phyloP scores from a whole-genome alignment of 1,140 invertebrate genomes.

The Pentalonia nigronervosa region DNA sequence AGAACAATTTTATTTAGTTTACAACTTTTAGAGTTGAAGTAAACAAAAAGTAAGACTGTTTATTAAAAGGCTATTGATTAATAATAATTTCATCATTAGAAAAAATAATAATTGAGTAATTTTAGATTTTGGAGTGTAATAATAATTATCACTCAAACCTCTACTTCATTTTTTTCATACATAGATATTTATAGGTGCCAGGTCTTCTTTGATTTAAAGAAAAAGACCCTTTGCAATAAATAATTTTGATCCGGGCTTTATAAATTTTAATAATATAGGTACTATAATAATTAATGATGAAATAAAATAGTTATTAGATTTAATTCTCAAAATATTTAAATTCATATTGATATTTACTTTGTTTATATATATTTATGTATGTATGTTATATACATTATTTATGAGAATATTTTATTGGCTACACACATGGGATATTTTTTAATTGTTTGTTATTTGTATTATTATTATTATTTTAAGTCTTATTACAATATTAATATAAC shows the following conservation, averaged over 20 bases:
- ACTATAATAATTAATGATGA: background rate
- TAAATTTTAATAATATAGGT: background rate
- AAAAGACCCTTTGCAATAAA: background rate
- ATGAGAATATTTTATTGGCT: constrained; percentile 49
- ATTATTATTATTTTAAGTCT: background rate
- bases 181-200: background rate
- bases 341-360: background rate
- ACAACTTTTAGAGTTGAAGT: background rate
- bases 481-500: background rate
- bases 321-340: constrained; percentile 31
- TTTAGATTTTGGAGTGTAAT: background rate
- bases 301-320: background rate
- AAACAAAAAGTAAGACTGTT: background rate
- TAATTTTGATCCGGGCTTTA: background rate
- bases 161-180: background rate
- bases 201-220: background rate
- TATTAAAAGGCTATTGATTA: background rate
- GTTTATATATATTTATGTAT: background rate
- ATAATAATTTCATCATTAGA: background rate
- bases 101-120: background rate
- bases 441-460: background rate
- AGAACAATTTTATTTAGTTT: background rate
- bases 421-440: background rate
- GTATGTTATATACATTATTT: constrained; percentile 48
- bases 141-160: background rate